Base-by-base conservation (phyloP, 1,140 invertebrate genomes). In the Patella vulgata region DNA sequence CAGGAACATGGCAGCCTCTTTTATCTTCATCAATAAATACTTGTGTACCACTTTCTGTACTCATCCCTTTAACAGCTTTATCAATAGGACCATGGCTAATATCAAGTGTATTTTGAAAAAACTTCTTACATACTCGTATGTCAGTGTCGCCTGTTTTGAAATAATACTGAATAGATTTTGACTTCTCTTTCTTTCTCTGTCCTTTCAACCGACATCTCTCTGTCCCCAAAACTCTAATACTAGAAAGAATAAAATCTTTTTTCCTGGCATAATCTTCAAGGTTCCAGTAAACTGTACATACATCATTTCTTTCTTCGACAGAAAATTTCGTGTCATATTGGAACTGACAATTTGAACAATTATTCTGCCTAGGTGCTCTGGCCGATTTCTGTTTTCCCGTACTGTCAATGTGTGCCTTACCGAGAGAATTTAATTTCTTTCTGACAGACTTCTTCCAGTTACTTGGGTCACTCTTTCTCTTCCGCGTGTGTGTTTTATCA, bases 71-170 rank as follows among this genome's bases (percentile, higher is more conserved):
- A 8, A 66, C 19, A 28, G 58, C 58, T 47, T n/a, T 17, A 17
- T 46, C 33, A 0, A 69, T 33, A 21, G 47, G 48, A 17, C 52
- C 54, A 43, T 63, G 46, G 19, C 57, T 52, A 56, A 70, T 48
- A 55, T 60, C 55, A 12, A 70, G 48, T 12, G 68, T 70, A 21
- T 59, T 58, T 19, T 58, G 40, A 48, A 70, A 63, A 39, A 59
- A 62, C 12, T 44, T 52, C 36, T 61, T 62, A 28, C 68, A 70
- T 4, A 63, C 68, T 17, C 55, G 27, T 6, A 60, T 11, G 19
- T 27, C 47, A 11, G 2, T 53, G 30, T 48, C 50, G 14, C 23
- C 30, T 17, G 31, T 27, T 44, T 52, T 11, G 51, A 43, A 43
- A 44, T 52, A 61, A 27, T 40, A 40, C 19, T 36, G 51, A 17